Evolutionary conservation across 2,888 invertebrate genomes (phyloP), one percentile per base, ranked within the genome.

Genomic region (Drosophila vallismaia): DNA sequence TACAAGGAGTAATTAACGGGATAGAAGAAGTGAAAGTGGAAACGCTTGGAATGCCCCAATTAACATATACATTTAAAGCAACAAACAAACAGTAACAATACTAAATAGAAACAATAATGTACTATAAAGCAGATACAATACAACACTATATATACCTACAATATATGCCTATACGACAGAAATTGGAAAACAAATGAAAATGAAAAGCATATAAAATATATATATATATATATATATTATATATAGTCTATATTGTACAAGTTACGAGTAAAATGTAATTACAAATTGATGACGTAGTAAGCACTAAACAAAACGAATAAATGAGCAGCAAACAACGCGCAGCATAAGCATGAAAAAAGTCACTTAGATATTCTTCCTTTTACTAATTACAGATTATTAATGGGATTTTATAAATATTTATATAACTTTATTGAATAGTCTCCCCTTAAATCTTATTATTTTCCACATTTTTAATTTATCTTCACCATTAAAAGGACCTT

Each of bases 51-150:
- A 77, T 67, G 77, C 75, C 60, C 63, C 58, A 63, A 46, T 62
- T 56, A 75, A 64, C 62, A 79, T 74, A 38, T 19, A 74, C 46
- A 72, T 68, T 56, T 69, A 55, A 42, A 71, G 48, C 49, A 71
- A 69, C 53, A 53, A 63, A 59, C 49, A 56, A 72, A 83, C 77
- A 76, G 68, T 86, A 84, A 84, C 88, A 84, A 84, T 88, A 84
- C 86, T 88, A 88, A 86, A 80, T 84, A 84, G 88, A 88, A 84
- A 84, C 86, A 84, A 84, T 88, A 84, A 84, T 88, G 88, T 86
- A 84, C 79, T 88, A 84, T 88, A 81, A 83, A 71, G 33, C 76
- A 75, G 81, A 77, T 75, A 74, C 75, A 82, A 79, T 79, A 80
- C 66, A 75, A 85, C 79, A 83, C 78, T 82, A 88, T 80, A 87